Evolutionary conservation across 1,140 invertebrate genomes (phyloP), one percentile per base, ranked within the genome.

Genomic region (Drosophila quadrilineata): DNA sequence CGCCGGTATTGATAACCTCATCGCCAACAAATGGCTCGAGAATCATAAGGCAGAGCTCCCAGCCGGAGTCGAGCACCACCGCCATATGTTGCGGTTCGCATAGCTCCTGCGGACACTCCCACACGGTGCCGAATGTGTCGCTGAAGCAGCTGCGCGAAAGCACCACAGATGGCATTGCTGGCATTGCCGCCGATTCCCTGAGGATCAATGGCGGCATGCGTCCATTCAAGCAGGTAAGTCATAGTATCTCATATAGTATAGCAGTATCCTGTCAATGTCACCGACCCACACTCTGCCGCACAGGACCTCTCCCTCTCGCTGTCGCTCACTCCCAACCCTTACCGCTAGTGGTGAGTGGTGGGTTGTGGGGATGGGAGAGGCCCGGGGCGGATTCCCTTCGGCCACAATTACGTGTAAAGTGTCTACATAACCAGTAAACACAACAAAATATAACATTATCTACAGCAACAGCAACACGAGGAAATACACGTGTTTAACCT

Each of bases 161-260:
- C 36, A 93, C 94, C 14, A 93, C 93, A 26, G 95, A 97, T 87
- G 96, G 96, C 45, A 97, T 98, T 57, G 96, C 96, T n/a, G 96
- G 96, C 79, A 99, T 99, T 82, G 98, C 97, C 1, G 97, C 97
- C n/a, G 97, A 98, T 91, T 98, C 97, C 24, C 93, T 99, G 74
- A 93, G 98, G 70, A 97, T 99, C 90, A 99, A 98, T 91, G 98
- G 98, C 43, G 98, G 97, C 62, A 96, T 99, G 91, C 93, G 97
- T 72, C 97, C 97, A 77, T 99, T 98, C 91, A 97, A 97, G 91
- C 97, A 99, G 95, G 96, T 97, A 93, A 92, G 91, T 71, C 57
- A n/a, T n/a, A n/a, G n/a, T n/a, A n/a, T n/a, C n/a, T n/a, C n/a
- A n/a, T n/a, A n/a, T n/a, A n/a, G n/a, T n/a, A n/a, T n/a, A n/a